Evolutionary conservation across 2,113 vertebrate species (phyloP).

Genomic region (Circaetus cinerascens): DNA sequence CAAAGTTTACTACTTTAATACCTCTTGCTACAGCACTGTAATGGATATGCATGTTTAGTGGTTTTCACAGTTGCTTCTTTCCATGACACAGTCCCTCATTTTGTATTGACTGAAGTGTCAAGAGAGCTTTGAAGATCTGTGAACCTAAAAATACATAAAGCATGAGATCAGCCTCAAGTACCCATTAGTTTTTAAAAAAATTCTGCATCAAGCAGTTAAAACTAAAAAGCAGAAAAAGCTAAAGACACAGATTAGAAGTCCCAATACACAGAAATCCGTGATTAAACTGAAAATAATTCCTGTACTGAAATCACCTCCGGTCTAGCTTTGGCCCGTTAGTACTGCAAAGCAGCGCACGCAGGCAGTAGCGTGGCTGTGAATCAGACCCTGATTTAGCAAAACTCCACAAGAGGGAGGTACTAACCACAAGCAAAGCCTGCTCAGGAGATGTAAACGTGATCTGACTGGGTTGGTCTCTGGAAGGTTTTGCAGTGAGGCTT

Average conservation of each 20-base stretch:
- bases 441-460: fast-evolving
- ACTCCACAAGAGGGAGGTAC: not conserved
- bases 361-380: not conserved
- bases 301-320: not conserved
- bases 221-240: not conserved
- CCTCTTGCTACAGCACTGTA: not conserved
- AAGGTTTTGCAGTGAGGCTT: not conserved
- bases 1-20: not conserved
- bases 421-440: not conserved
- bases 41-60: not conserved
- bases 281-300: not conserved
- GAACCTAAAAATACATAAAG: not conserved
- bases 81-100: not conserved
- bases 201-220: not conserved
- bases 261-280: not conserved
- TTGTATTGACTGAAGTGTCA: not conserved
- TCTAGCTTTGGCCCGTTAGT: fast-evolving
- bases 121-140: not conserved
- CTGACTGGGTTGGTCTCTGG: not conserved
- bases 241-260: not conserved
- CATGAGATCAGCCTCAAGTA: not conserved
- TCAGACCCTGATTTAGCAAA: not conserved
- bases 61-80: not conserved
- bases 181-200: not conserved
- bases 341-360: fast-evolving